Evolutionary conservation across 2,113 vertebrate genomes (phyloP), one percentile per base, ranked within the genome.

Genomic region (Neoarius graeffei): DNA sequence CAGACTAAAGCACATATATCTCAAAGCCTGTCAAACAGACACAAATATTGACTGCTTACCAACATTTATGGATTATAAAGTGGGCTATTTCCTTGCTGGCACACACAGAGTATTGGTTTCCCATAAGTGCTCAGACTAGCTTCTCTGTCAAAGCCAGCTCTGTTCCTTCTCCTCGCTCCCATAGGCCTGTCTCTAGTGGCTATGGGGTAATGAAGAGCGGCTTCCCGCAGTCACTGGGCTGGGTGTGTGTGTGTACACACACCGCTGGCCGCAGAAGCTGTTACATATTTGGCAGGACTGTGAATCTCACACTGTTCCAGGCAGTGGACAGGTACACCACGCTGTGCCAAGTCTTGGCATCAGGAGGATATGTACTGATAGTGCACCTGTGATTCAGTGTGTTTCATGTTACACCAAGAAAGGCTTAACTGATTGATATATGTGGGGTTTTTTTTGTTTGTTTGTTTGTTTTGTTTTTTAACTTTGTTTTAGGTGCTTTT

Each of bases 1-100:
- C 48, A 23, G 76, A 52, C 42, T 54, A 3, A 23, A 83, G 54
- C 35, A 60, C 14, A 60, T 27, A 81, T 64, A 64, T 74, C 59
- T 54, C 67, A 57, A 30, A 20, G 80, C 10, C 60, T 35, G 42
- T 71, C 52, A 69, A 74, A 90, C 76, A 67, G 80, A 42, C 62
- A 74, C 73, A 81, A 88, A 90, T 76, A 90, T 81, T 88, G 84
- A 88, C 85, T 77, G 73, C 86, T 88, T 79, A 88, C 60, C 81
- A 85, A 86, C 85, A 85, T 88, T 90, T 88, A 88, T 90, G 87
- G 74, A 90, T 85, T 90, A 81, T 88, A 84, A 88, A 88, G 89
- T 81, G 85, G 85, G 11, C 82, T 54, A 66, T 87, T 90, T 90
- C 85, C 81, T 56, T 10, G 27, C 81, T 86, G 81, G 84, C 89